These are phyloP conservation scores for Hirundo rustica DNA, from an alignment of 2,797 vertebrate species.

Conservation along the genomic window DNA sequence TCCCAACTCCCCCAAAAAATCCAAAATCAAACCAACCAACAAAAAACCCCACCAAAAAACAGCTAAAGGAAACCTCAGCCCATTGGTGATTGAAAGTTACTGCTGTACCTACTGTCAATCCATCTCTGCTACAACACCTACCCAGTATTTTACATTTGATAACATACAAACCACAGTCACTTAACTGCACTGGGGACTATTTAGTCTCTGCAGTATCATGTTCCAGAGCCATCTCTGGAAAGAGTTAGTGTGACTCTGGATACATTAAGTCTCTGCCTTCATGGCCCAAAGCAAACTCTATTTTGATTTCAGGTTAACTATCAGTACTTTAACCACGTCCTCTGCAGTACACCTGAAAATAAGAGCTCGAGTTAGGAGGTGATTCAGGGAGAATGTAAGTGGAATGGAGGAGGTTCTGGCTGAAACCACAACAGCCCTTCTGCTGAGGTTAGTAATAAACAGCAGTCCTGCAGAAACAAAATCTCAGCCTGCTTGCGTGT, in stretches of 20 bases:
- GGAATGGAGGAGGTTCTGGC: not conserved
- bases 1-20: accelerated
- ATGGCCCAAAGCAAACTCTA: not conserved
- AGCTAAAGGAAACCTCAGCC: not conserved
- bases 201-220: not conserved
- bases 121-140: not conserved
- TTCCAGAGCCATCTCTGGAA: not conserved
- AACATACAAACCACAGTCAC: not conserved
- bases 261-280: not conserved
- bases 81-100: not conserved
- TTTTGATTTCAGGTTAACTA: not conserved
- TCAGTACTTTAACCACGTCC: not conserved
- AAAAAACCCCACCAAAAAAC: not conserved
- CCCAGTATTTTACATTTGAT: not conserved
- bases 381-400: not conserved
- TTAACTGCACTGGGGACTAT: not conserved
- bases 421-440: not conserved
- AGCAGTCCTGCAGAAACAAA: not conserved
- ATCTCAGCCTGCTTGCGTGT: not conserved
- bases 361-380: not conserved
- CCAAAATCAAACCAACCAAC: not conserved
- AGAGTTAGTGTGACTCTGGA: not conserved
- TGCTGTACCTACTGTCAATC: not conserved
- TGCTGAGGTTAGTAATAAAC: not conserved
- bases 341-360: not conserved